Evolutionary conservation across 2,888 invertebrate genomes (phyloP).

Genomic region (Orthosia gothica): DNA sequence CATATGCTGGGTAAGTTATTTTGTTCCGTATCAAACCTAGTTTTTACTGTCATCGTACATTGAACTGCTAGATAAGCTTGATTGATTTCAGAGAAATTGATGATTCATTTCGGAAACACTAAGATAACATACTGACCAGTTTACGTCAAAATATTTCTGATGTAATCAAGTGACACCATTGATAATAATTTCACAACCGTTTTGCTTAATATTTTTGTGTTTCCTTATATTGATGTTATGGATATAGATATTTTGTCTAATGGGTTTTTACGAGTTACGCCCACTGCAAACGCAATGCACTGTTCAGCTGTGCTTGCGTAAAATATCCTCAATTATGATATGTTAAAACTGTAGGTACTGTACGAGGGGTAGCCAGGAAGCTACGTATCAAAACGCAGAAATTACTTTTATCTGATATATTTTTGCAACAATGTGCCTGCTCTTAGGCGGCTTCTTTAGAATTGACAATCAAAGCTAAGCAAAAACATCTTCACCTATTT

Average conservation of each 20-base stretch:
- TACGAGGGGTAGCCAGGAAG: too few species aligned
- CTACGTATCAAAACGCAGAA: too few species aligned
- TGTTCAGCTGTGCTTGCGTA: background rate
- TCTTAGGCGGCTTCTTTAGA: too few species aligned
- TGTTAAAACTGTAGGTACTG: background rate
- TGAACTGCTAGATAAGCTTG: constrained; percentile 46
- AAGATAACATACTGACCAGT: constrained; percentile 28
- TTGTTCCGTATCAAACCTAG: constrained; percentile 10
- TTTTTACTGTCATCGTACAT: constrained; percentile 23
- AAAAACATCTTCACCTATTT: too few species aligned
- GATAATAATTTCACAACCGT: constrained; percentile 8
- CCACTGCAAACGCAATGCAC: background rate
- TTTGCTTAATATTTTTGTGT: constrained; percentile 3
- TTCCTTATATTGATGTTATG: background rate
- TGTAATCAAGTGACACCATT: constrained; percentile 27
- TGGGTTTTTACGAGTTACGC: constrained; percentile 5
- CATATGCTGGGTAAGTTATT: constrained; percentile 85
- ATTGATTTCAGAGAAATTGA: constrained; percentile 30
- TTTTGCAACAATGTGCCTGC: too few species aligned
- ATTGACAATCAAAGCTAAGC: too few species aligned
- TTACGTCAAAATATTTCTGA: constrained; percentile 31
- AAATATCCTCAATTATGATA: background rate
- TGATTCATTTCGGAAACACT: constrained; percentile 33
- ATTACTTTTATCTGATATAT: too few species aligned
- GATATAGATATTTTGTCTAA: background rate